Conservation (phyloP, 1,140 invertebrate species). For the Psix sp. region DNA sequence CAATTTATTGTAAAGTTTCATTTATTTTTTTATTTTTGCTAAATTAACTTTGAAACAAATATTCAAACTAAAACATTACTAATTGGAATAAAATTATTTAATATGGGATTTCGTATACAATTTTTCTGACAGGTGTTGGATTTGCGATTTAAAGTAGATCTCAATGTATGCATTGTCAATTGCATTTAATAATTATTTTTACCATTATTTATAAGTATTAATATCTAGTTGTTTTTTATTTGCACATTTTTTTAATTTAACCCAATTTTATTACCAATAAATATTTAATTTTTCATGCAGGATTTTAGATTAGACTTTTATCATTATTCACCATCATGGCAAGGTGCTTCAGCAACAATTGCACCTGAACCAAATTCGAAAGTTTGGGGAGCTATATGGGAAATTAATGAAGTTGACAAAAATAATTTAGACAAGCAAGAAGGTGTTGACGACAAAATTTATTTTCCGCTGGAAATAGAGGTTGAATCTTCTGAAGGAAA, state of each 20-base stretch:
- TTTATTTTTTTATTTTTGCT: slow-evolving; percentile 8
- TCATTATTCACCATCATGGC: slow-evolving; percentile 83
- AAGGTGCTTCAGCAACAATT: slow-evolving; percentile 86
- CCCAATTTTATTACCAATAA: too few species aligned
- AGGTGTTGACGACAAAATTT: slow-evolving; percentile 83
- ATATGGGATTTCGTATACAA: too few species aligned
- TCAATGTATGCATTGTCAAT: too few species aligned
- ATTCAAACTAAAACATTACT: slow-evolving; percentile 4
- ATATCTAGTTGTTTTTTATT: too few species aligned
- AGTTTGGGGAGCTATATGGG: slow-evolving; percentile 90
- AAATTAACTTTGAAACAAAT: background rate
- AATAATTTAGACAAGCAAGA: slow-evolving; percentile 85
- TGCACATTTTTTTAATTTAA: too few species aligned
- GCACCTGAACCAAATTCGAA: slow-evolving; percentile 77
- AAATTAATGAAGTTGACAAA: slow-evolving; percentile 81
- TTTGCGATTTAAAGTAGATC: too few species aligned
- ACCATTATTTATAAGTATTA: too few species aligned
- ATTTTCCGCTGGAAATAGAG: slow-evolving; percentile 81
- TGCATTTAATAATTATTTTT: too few species aligned
- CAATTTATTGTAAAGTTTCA: background rate
- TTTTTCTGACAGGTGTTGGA: too few species aligned
- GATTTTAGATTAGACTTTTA: slow-evolving; percentile 85
- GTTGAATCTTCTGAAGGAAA: slow-evolving; percentile 78
- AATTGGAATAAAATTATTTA: background rate
- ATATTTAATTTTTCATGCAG: too few species aligned